Evolutionary conservation across 2,797 vertebrate genomes (phyloP), one percentile per base, ranked within the genome.

Genomic region (Chrosomus eos): DNA sequence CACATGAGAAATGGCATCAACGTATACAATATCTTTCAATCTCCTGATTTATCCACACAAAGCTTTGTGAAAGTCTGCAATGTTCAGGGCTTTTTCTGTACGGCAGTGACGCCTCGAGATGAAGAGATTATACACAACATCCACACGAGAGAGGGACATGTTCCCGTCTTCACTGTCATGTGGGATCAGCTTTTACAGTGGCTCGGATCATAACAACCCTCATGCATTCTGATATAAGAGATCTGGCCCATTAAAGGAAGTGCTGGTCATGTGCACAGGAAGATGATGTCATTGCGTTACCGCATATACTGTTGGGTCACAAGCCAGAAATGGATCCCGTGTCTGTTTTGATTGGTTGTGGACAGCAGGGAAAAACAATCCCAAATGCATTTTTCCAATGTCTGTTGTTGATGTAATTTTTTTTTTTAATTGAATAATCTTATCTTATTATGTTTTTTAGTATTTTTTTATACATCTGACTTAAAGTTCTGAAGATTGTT

Each of bases 171-270:
- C 28, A 0, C 64, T 60, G 75, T 82, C 66, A 80, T 82, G 67
- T 79, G 62, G 79, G 67, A 51, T 74, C 31, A 62, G 81, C 73
- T 88, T 62, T 89, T 82, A 85, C 74, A 48, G 55, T 74, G 71
- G 67, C 76, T 43, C 21, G 45, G 62, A 82, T 83, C 58, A 85
- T 86, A 79, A 86, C n/a, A 58, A 43, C 80, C 67, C 83, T 53
- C 55, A 19, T 81, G 83, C 71, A 86, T 90, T 88, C 84, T 64
- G 62, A 70, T 78, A 53, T 80, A 76, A 88, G 77, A 83, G 83
- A 77, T 85, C 84, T 81, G 64, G 33, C 51, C 86, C 81, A 78
- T 87, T 90, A 85, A 72, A 77, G 75, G 64, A 88, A 84, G 79
- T 21, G 81, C 81, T 80, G 53, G 40, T 45, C 81, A 45, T 86